Percentiles rank a stretch among this genome's conserved stretches.
Conservation (phyloP, 2,888 invertebrate species). For the Acheta domesticus region DNA sequence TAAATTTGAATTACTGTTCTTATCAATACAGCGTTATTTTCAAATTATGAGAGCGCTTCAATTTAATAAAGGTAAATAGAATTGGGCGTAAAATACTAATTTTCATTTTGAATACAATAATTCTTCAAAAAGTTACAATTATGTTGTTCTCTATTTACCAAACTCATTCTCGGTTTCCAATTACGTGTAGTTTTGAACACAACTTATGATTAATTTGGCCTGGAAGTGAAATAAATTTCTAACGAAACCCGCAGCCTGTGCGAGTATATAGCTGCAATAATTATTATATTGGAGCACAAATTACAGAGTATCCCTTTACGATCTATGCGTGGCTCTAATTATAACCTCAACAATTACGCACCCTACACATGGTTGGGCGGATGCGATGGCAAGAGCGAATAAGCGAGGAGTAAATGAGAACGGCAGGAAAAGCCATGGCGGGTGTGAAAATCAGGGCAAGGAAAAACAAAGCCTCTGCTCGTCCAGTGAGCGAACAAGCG, state of each 20-base stretch:
- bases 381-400: background rate
- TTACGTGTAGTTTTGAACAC: background rate
- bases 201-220: slow-evolving; percentile 3
- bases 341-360: background rate
- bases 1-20: too few relatives aligned
- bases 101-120: too few relatives aligned
- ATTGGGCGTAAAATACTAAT: too few relatives aligned
- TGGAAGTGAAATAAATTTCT: background rate
- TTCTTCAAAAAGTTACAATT: background rate
- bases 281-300: slow-evolving; percentile 3
- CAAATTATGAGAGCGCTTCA: too few relatives aligned
- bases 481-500: too few relatives aligned
- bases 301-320: slow-evolving; percentile 18
- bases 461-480: too few relatives aligned
- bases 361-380: background rate
- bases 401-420: too few relatives aligned
- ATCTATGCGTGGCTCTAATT: slow-evolving; percentile 7
- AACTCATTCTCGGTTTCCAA: background rate
- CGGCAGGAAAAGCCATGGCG: too few relatives aligned
- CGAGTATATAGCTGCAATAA: background rate
- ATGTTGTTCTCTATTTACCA: background rate
- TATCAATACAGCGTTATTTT: too few relatives aligned
- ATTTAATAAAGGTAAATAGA: too few relatives aligned
- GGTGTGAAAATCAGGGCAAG: too few relatives aligned
- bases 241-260: background rate